A percentile compares a stretch with the other conserved stretches of the same genome.
Conservation (phyloP, 2,888 invertebrate species). For the Amiota mariae region DNA sequence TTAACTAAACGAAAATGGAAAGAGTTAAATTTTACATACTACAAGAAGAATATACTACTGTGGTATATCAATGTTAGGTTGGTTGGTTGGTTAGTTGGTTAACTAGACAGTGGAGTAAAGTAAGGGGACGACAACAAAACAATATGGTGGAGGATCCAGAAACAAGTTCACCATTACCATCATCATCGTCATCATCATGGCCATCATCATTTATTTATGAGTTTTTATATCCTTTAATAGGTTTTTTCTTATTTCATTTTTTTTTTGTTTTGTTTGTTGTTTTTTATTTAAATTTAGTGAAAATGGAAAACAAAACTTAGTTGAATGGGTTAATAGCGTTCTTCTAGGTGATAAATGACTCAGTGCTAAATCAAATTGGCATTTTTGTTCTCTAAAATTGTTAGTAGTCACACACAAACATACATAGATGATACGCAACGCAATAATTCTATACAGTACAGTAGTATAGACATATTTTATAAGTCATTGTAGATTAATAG, state of each 20-base stretch:
- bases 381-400: not conserved
- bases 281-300: conserved; percentile 2
- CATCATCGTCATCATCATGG: not conserved
- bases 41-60: not conserved
- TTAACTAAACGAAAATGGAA: not conserved
- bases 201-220: conserved; percentile 21
- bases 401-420: no score
- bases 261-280: not conserved
- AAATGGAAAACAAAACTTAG: not conserved
- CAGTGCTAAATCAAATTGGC: conserved; percentile 20
- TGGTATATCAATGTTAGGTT: not conserved
- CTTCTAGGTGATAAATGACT: not conserved
- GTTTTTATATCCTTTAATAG: not conserved
- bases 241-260: not conserved
- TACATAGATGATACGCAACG: no score
- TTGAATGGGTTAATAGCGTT: conserved; percentile 23
- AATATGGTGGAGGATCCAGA: not conserved
- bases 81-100: not conserved
- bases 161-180: no score
- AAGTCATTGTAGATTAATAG: no score
- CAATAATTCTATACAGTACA: no score
- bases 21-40: not conserved
- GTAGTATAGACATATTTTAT: no score
- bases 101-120: not conserved
- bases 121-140: no score